Evolutionary conservation across 2,797 vertebrate genomes (phyloP).

Genomic region (Labeo calbasu): DNA sequence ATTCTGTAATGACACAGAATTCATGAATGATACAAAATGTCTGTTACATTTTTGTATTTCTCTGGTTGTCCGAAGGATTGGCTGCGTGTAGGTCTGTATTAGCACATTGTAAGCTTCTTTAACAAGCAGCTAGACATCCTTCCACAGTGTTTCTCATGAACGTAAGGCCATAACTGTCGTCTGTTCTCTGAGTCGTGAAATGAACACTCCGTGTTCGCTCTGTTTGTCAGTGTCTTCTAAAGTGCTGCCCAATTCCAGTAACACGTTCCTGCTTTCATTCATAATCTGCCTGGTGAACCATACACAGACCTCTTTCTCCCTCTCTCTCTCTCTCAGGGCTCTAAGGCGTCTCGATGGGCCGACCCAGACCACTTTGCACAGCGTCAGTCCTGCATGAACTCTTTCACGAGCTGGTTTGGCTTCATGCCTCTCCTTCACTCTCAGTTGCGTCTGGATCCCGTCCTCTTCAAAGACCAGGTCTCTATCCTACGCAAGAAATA

Average conservation of each 20-base stretch:
- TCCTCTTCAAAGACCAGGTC: constrained; percentile 84
- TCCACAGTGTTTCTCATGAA: constrained; percentile 1
- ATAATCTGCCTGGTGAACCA: constrained; percentile 27
- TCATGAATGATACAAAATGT: not conserved
- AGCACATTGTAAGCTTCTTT: constrained; percentile 5
- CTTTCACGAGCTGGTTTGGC: constrained; percentile 80
- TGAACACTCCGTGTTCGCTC: constrained; percentile 27
- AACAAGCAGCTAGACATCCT: not conserved
- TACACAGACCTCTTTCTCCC: constrained; percentile 13
- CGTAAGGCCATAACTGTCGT: constrained; percentile 13
- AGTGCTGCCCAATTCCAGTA: constrained; percentile 38
- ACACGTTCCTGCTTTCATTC: constrained; percentile 41
- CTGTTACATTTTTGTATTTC: not conserved
- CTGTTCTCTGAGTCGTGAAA: constrained; percentile 42
- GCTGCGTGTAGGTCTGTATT: not conserved
- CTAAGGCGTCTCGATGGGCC: constrained; percentile 82
- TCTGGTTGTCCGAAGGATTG: not conserved
- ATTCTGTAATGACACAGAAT: not conserved
- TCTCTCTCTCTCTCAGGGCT: constrained; percentile 68
- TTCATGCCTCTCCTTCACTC: constrained; percentile 84
- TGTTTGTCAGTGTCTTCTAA: constrained; percentile 33
- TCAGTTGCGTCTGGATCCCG: constrained; percentile 82
- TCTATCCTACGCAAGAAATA: constrained; percentile 85
- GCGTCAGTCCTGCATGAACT: constrained; percentile 83
- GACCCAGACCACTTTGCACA: constrained; percentile 85